phyloP scores from a whole-genome alignment of 1,140 invertebrate genomes.

The Drosophila yakuba region DNA sequence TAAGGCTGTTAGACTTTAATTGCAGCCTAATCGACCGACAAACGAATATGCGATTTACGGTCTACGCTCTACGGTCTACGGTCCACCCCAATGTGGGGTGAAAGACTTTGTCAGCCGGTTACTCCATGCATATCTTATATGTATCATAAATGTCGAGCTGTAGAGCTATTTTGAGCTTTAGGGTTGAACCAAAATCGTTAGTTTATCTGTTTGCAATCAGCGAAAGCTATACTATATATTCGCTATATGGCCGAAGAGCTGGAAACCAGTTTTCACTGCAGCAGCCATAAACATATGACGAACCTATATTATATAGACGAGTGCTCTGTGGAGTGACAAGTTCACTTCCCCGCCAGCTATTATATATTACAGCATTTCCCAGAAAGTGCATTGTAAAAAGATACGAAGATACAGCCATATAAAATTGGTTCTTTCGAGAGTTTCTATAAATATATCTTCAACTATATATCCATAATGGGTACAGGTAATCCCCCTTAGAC shows the following conservation, averaged over 20 bases:
- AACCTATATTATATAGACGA: neutral
- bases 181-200: conserved; percentile 24
- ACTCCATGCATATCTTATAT: conserved; percentile 45
- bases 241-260: conserved; percentile 28
- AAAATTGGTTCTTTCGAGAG: neutral
- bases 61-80: conserved; percentile 34
- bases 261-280: conserved; percentile 30
- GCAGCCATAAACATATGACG: conserved; percentile 17
- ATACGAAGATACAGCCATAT: neutral
- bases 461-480: too few species aligned
- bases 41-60: conserved; percentile 54
- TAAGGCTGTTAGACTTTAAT: conserved; percentile 38
- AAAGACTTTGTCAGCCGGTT: conserved; percentile 27
- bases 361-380: conserved; percentile 14
- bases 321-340: conserved; percentile 12
- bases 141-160: conserved; percentile 29
- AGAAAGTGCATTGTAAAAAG: conserved; percentile 10
- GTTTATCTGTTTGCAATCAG: conserved; percentile 9
- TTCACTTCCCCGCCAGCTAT: neutral
- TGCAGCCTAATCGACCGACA: conserved; percentile 59
- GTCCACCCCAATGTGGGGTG: neutral
- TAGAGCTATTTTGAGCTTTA: conserved; percentile 7
- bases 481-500: neutral
- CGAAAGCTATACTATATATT: conserved; percentile 12
- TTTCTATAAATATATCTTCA: too few species aligned